Evolutionary conservation across 2,888 invertebrate species (phyloP).

Genomic region (Noctua pronuba): DNA sequence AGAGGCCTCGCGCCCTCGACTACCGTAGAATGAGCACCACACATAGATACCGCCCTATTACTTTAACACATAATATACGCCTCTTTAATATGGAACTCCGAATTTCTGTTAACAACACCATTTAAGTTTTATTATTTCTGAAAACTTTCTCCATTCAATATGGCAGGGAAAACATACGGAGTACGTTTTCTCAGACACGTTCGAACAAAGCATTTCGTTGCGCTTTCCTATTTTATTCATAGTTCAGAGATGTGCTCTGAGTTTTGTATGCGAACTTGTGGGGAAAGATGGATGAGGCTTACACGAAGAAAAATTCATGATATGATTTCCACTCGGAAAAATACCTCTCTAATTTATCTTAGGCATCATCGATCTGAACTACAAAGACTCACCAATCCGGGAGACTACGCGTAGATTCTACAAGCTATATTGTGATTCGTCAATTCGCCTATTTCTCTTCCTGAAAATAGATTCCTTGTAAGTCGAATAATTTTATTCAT

Average conservation of each 20-base stretch:
- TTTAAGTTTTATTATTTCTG: constrained; percentile 56
- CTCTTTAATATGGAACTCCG: constrained; percentile 34
- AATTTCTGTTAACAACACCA: constrained; percentile 44
- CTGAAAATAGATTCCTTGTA: constrained; percentile 29
- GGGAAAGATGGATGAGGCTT: constrained; percentile 23
- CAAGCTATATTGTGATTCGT: constrained; percentile 14
- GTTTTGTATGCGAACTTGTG: constrained; percentile 29
- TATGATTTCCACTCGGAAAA: constrained; percentile 7
- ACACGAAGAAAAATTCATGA: constrained; percentile 11
- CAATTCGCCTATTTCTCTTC: constrained; percentile 12
- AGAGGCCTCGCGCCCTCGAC: constrained; percentile 59
- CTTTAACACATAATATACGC: constrained; percentile 32
- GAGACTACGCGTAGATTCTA: neutral
- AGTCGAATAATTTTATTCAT: constrained; percentile 49
- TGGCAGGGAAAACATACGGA: constrained; percentile 33
- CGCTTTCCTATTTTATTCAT: constrained; percentile 56
- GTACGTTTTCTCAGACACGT: constrained; percentile 43
- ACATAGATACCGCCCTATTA: constrained; percentile 39
- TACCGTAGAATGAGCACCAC: constrained; percentile 53
- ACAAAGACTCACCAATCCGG: neutral
- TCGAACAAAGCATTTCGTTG: constrained; percentile 53
- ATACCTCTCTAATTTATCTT: constrained; percentile 4
- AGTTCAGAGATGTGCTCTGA: constrained; percentile 40
- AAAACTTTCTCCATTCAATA: constrained; percentile 60
- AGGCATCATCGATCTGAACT: neutral